Base-by-base conservation (phyloP, 2,888 invertebrate genomes). In the Notodonta dromedarius region DNA sequence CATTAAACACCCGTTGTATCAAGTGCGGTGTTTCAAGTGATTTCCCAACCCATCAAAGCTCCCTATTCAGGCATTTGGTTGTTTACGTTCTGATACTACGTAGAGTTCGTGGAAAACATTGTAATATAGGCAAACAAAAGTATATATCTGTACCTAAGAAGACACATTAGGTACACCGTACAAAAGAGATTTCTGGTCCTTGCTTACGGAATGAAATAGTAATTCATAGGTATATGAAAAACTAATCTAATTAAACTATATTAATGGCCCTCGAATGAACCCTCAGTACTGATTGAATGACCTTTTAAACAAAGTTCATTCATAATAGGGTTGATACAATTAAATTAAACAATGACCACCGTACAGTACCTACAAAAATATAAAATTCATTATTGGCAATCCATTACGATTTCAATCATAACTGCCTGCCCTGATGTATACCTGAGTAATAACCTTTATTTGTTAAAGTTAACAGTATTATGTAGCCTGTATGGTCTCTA, bases 311-410 rank as follows among this genome's bases (percentile, higher is more conserved):
- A 52, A 52, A 32, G 24, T 13, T 7, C 12, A 8, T 11, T 61
- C 57, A 14, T 14, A 56, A 50, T 59, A 53, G 56, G 11, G 39
- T 14, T n/a, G 50, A 32, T 24, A 58, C 50, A 53, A 51, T 66
- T 55, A 32, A 11, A 8, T 12, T 44, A 56, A 40, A 56, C 55
- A 54, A 40, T 40, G 44, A 9, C 32, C 50, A 54, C 35, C 61
- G 50, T 61, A 46, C 32, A 50, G 58, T 35, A 35, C 35, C 24
- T 24, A 24, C 24, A 24, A 35, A 62, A 55, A 62, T 57, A 16
- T 55, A 13, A 53, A 39, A 24, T 53, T 35, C 52, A 60, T 56
- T 44, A 44, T 12, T 12, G 24, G 24, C 24, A 24, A 2, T 24
- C 24, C 24, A 24, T 24, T 24, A 24, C 24, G 24, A 24, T 24